Evolutionary conservation across 2,888 invertebrate species (phyloP).

Genomic region (Megalurothrips usitatus): DNA sequence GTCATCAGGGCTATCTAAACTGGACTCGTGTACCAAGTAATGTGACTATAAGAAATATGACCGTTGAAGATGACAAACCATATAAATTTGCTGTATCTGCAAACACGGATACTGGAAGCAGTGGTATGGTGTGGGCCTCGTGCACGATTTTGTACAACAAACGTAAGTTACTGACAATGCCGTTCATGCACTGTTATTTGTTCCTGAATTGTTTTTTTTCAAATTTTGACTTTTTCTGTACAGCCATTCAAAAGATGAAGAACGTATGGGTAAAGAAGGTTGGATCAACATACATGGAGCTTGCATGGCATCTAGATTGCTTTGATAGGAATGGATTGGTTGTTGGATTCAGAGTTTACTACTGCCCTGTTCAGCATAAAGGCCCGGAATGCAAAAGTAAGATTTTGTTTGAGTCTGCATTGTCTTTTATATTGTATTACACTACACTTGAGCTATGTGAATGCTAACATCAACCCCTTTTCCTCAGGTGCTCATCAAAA

Average conservation of each 20-base stretch:
- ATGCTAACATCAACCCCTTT: neutral
- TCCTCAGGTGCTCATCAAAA: slow-evolving; percentile 43
- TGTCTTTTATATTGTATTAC: neutral
- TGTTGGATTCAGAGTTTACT: slow-evolving; percentile 68
- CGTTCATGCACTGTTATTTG: slow-evolving; percentile 24
- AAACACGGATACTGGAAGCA: slow-evolving; percentile 63
- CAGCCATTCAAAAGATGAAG: slow-evolving; percentile 55
- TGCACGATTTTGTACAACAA: slow-evolving; percentile 59
- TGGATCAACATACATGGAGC: slow-evolving; percentile 53
- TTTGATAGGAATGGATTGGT: slow-evolving; percentile 66
- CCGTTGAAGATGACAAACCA: slow-evolving; percentile 55
- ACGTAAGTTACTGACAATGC: slow-evolving; percentile 39
- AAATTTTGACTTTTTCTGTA: slow-evolving; percentile 34
- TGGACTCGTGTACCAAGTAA: slow-evolving; percentile 55
- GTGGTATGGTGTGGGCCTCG: slow-evolving; percentile 80
- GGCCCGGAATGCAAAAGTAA: slow-evolving; percentile 51
- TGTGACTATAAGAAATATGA: slow-evolving; percentile 53
- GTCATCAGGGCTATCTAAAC: slow-evolving; percentile 54
- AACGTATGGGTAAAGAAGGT: slow-evolving; percentile 52
- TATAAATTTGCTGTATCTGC: slow-evolving; percentile 80
- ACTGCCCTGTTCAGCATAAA: slow-evolving; percentile 56
- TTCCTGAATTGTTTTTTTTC: slow-evolving; percentile 25
- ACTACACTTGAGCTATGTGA: neutral
- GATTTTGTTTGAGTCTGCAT: slow-evolving; percentile 37
- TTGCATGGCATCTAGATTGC: slow-evolving; percentile 75